phyloP scores from a whole-genome alignment of 2,797 vertebrate genomes.

The Enteromius mattozi region DNA sequence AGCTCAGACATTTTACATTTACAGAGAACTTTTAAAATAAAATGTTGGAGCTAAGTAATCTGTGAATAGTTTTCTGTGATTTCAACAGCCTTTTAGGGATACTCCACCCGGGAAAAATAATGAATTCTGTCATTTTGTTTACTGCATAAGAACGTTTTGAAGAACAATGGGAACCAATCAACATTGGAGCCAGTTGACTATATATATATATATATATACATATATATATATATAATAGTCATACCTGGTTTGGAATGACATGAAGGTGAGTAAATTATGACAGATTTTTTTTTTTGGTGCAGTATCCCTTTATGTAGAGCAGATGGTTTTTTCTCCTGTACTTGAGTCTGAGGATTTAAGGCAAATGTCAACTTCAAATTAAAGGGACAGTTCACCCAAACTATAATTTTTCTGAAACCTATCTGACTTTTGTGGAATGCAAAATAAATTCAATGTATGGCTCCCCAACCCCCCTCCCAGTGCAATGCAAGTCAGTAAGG shows the following conservation, averaged over 20 bases:
- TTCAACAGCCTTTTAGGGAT: not conserved
- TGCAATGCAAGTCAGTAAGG: not conserved
- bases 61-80: not conserved
- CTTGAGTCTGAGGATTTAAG: slow-evolving; percentile 38
- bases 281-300: not conserved
- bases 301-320: not conserved
- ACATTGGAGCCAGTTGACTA: not conserved
- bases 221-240: not conserved
- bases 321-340: not conserved
- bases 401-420: not conserved
- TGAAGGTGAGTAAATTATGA: not conserved
- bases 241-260: not conserved
- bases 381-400: not conserved
- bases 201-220: not conserved
- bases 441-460: not conserved
- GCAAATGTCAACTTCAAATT: slow-evolving; percentile 32
- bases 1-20: not conserved
- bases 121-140: not conserved
- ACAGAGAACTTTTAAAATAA: not conserved
- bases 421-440: not conserved
- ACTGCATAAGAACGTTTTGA: not conserved
- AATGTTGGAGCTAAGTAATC: not conserved
- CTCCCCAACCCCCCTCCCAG: no score
- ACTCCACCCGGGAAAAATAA: not conserved
- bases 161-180: not conserved